phyloP scores from a whole-genome alignment of 2,888 invertebrate species.

The Corythucha ciliata region DNA sequence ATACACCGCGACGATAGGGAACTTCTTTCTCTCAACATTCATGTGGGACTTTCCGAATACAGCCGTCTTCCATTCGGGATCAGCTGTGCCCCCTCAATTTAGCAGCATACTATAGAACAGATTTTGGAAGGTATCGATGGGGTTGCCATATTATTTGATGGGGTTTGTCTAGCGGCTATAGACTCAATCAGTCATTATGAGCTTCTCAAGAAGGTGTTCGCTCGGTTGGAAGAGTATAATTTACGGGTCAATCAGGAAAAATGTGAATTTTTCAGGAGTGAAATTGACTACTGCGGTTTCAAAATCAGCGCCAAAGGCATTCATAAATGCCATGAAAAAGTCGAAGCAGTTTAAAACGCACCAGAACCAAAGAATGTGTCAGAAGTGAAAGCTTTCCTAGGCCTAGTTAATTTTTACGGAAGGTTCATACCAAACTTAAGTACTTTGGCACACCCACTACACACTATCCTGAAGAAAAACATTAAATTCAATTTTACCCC shows the following conservation, averaged over 20 bases:
- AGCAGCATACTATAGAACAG: neutral
- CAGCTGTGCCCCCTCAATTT: neutral
- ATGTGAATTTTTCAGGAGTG: neutral
- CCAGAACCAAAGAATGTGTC: neutral
- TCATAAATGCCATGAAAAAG: neutral
- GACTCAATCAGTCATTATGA: neutral
- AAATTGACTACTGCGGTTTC: neutral
- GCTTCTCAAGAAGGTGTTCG: too few relatives aligned
- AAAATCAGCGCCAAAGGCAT: neutral
- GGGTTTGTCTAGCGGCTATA: neutral
- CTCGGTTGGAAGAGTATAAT: too few relatives aligned
- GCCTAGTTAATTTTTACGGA: conserved; percentile 1
- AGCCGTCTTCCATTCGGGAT: conserved; percentile 10
- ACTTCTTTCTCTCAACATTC: neutral
- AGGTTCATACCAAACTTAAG: neutral
- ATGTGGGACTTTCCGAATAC: conserved; percentile 5
- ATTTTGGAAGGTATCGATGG: neutral
- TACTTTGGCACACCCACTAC: neutral
- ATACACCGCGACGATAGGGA: conserved; percentile 5
- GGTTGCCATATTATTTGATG: neutral
- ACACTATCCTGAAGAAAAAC: neutral
- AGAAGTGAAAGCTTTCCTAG: neutral
- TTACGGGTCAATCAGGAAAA: neutral
- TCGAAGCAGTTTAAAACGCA: neutral
- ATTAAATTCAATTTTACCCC: neutral